Evolutionary conservation across 2,113 vertebrate genomes (phyloP).

Genomic region (Camelus dromedarius): DNA sequence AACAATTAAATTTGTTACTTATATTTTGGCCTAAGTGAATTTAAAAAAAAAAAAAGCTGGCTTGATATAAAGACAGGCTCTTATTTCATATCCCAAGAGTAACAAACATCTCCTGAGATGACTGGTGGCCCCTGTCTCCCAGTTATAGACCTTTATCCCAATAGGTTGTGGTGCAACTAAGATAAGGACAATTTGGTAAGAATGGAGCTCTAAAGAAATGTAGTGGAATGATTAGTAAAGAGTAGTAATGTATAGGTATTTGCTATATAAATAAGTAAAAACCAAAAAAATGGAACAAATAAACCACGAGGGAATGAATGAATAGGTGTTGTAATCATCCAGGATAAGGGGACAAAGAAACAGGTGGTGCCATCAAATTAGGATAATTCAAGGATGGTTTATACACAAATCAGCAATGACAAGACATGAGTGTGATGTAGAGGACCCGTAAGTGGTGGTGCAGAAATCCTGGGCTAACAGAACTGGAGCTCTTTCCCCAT

Average conservation of each 20-base stretch:
- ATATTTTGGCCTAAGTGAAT: neutral
- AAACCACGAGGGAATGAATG: neutral
- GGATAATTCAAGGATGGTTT: neutral
- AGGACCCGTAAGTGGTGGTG: neutral
- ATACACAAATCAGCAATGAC: neutral
- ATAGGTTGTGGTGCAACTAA: neutral
- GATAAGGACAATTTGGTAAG: neutral
- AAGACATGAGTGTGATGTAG: neutral
- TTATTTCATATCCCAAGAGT: neutral
- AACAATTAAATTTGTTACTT: neutral
- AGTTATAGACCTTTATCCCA: neutral
- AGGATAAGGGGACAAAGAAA: slow-evolving; percentile 23
- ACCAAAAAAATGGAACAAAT: neutral
- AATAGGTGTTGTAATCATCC: neutral
- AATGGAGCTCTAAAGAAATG: neutral
- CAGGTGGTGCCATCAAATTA: neutral
- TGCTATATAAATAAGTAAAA: slow-evolving; percentile 5
- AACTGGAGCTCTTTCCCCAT: neutral
- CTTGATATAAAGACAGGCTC: neutral
- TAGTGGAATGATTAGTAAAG: neutral
- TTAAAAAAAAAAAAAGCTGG: neutral
- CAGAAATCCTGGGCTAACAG: neutral
- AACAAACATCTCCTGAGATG: neutral
- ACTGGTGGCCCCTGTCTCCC: neutral
- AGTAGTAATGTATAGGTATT: neutral